Evolutionary conservation across 1,140 invertebrate species (phyloP).

Genomic region (Adelges cooleyi): DNA sequence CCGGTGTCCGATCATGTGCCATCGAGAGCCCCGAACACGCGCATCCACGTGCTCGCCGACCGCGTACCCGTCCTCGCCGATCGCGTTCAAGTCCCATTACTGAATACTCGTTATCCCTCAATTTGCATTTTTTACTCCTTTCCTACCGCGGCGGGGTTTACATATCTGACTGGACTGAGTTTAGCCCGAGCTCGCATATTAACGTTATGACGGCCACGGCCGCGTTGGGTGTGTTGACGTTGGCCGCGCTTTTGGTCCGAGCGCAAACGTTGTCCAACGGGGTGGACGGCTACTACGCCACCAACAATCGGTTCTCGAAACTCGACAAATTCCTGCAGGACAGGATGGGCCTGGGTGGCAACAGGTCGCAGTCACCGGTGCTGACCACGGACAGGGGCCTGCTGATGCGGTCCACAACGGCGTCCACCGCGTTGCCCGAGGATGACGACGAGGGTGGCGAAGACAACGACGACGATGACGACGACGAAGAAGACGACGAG

Average conservation of each 20-base stretch:
- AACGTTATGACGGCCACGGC: not conserved
- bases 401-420: not conserved
- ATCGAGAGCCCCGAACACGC: not conserved
- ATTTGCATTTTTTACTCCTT: no score
- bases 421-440: not conserved
- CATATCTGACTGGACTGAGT: no score
- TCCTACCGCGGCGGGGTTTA: no score
- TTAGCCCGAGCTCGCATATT: no score
- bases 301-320: not conserved
- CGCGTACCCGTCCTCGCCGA: not conserved
- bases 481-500: not conserved
- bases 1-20: not conserved
- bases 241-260: not conserved
- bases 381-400: not conserved
- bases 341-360: not conserved
- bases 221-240: not conserved
- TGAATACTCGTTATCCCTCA: no score
- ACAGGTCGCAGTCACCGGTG: not conserved
- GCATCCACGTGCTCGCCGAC: constrained; percentile 12
- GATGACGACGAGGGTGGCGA: not conserved
- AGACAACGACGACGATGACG: not conserved
- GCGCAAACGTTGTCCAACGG: not conserved
- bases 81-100: not conserved
- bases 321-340: constrained; percentile 15
- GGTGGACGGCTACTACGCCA: not conserved